A percentile compares a stretch with the other conserved stretches of the same genome.
phyloP scores from a whole-genome alignment of 2,797 vertebrate genomes.

The Mormyrus hasselquistii region DNA sequence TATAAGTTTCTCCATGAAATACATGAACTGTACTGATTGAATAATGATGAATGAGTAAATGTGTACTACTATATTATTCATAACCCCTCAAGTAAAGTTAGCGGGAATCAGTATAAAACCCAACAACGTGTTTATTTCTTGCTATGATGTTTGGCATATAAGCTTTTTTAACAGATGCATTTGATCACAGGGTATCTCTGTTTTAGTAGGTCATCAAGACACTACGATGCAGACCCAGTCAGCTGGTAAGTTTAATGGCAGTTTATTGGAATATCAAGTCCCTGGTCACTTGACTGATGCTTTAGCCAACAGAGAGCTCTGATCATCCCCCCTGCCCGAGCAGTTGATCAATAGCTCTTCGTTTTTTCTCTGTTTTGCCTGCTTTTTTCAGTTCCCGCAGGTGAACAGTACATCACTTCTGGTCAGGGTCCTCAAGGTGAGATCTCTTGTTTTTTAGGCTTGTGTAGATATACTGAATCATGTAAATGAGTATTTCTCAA shows the following conservation, averaged over 20 bases:
- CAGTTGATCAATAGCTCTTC: constrained; percentile 60
- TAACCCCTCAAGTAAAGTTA: not conserved
- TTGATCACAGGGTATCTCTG: constrained; percentile 21
- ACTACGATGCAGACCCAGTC: constrained; percentile 50
- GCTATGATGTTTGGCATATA: not conserved
- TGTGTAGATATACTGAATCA: not conserved
- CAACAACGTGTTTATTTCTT: not conserved
- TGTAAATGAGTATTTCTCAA: not conserved
- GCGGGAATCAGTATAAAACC: not conserved
- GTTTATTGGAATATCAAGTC: constrained; percentile 33
- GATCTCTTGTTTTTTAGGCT: constrained; percentile 1
- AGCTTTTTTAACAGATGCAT: not conserved
- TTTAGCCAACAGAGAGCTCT: not conserved
- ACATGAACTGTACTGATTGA: not conserved
- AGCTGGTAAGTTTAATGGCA: constrained; percentile 61
- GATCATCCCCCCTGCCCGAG: not conserved
- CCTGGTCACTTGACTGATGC: not conserved
- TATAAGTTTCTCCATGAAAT: not conserved
- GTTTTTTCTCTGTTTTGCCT: constrained; percentile 63
- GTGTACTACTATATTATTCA: not conserved
- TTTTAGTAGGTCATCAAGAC: constrained; percentile 47
- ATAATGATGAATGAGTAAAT: not conserved
- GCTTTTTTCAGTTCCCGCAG: constrained; percentile 66
- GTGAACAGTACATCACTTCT: constrained; percentile 71
- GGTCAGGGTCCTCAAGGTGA: constrained; percentile 75